Base-by-base conservation (phyloP, 2,113 vertebrate genomes). In the Caranx ignobilis region DNA sequence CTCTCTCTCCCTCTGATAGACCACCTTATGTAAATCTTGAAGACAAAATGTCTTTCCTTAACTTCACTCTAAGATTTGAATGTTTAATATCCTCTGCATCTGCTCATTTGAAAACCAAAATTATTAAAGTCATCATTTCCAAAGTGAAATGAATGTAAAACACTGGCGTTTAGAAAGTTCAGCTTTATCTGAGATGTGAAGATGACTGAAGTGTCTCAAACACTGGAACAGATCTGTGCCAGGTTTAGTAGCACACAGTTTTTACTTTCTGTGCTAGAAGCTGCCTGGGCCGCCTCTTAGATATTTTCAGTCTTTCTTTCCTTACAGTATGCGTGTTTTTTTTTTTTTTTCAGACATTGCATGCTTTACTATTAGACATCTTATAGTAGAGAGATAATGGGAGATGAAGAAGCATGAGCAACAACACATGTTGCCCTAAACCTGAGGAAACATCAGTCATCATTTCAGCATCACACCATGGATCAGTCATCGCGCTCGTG, bases 11-110 rank as follows among this genome's bases (percentile, higher is more conserved):
- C 75, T 85, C 52, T n/a, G 13, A 61, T 48, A 6, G 32, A 73
- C 68, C 81, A 55, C 69, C 79, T 73, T 87, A 82, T 94, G 92
- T 94, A 95, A 90, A 90, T 94, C 92, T 91, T 96, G 95, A 97
- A 96, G 95, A 96, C 95, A 95, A 94, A 94, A 57, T 95, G 75
- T 71, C 59, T 60, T 77, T 52, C 74, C 80, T 85, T 63, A 15
- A 47, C 55, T 73, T 35, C 48, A 39, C 56, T 75, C 56, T 62
- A 2, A 56, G 50, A 45, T 60, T 4, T 48, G 77, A 71, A 60
- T 26, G 2, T 68, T 32, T 75, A 52, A 83, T 75, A 77, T 63
- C 11, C 19, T 21, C 11, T 72, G 69, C 79, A 85, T 87, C 82
- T 79, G 26, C 19, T 71, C 34, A 18, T 41, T 32, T 55, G 37